These are phyloP conservation scores for Alfaro cultratus DNA, from an alignment of 2,797 vertebrate genomes.

Conservation along the genomic window DNA sequence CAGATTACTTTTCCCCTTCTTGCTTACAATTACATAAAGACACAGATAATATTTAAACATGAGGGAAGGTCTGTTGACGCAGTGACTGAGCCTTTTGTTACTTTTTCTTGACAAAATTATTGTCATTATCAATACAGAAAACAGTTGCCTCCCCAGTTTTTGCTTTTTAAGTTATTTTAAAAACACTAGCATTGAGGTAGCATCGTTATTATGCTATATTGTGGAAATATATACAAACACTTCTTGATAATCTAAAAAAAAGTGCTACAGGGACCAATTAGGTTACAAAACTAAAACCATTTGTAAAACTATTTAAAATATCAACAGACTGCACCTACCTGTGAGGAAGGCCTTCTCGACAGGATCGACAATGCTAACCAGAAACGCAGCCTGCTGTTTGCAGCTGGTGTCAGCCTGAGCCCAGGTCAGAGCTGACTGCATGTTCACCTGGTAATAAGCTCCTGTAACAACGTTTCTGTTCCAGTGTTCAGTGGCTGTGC, in stretches of 20 bases:
- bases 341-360: constrained; percentile 86
- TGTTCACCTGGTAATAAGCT: constrained; percentile 86
- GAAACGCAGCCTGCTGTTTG: constrained; percentile 84
- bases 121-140: background rate
- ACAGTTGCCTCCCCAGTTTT: background rate
- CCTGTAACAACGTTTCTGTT: constrained; percentile 80
- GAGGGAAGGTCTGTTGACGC: background rate
- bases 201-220: background rate
- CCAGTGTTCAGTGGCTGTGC: constrained; percentile 83
- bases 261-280: background rate
- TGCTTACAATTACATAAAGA: background rate
- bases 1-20: background rate
- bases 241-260: background rate
- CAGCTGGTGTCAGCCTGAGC: constrained; percentile 90
- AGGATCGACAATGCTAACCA: constrained; percentile 86
- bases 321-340: constrained; percentile 77
- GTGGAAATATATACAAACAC: background rate
- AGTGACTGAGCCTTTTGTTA: background rate
- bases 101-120: background rate
- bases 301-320: background rate
- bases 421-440: constrained; percentile 85
- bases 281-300: background rate
- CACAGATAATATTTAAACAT: background rate
- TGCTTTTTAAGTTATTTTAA: background rate
- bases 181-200: background rate